phyloP scores from a whole-genome alignment of 2,888 invertebrate genomes.

The Hypomecis atomaria region DNA sequence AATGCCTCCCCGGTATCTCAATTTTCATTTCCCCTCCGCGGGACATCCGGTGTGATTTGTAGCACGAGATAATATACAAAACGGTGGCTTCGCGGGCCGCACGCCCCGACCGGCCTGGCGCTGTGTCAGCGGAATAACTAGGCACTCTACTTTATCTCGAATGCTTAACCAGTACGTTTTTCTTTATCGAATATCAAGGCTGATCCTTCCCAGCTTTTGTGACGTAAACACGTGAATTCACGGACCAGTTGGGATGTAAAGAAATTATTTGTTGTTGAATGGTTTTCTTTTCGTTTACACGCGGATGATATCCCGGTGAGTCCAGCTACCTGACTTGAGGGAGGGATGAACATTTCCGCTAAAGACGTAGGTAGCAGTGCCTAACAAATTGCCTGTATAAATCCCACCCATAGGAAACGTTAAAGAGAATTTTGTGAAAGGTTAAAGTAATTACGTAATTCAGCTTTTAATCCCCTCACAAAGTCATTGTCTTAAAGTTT shows the following conservation, averaged over 20 bases:
- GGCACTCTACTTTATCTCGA: constrained; percentile 66
- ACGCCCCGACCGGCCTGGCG: constrained; percentile 47
- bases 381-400: constrained; percentile 46
- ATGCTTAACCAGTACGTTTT: constrained; percentile 64
- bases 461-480: constrained; percentile 54
- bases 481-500: constrained; percentile 55
- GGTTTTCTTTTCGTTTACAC: constrained; percentile 33
- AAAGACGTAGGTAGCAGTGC: constrained; percentile 44
- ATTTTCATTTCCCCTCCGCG: constrained; percentile 82
- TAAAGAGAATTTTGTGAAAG: constrained; percentile 50
- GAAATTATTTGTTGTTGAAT: constrained; percentile 33
- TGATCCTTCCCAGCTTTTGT: constrained; percentile 50
- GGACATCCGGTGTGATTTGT: constrained; percentile 83
- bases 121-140: constrained; percentile 74
- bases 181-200: constrained; percentile 58
- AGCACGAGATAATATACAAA: constrained; percentile 82
- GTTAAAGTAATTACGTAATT: constrained; percentile 57
- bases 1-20: constrained; percentile 82
- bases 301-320: constrained; percentile 26
- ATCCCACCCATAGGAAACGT: constrained; percentile 48
- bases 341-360: constrained; percentile 37
- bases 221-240: constrained; percentile 34
- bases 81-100: constrained; percentile 76
- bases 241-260: constrained; percentile 34
- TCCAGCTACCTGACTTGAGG: constrained; percentile 39